These are phyloP conservation scores for Chrysomela aeneicollis DNA, from an alignment of 2,888 invertebrate genomes.

Conservation along the genomic window DNA sequence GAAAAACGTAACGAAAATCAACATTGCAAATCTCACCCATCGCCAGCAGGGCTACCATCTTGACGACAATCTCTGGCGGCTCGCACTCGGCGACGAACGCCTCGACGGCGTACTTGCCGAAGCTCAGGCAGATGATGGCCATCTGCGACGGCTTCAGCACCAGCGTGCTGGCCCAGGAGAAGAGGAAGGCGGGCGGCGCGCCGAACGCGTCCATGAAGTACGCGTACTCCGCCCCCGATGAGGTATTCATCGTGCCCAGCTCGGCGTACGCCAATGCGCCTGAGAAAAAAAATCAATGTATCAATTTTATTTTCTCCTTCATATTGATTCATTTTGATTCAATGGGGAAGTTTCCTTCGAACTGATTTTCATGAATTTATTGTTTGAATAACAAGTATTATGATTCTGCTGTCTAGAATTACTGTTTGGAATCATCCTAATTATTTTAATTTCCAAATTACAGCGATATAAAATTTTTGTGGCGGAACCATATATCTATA, in stretches of 20 bases:
- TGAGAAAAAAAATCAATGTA: constrained; percentile 59
- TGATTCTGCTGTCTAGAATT: too few relatives aligned
- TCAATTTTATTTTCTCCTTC: too few relatives aligned
- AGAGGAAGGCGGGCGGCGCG: constrained; percentile 88
- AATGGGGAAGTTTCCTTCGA: too few relatives aligned
- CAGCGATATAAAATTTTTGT: too few relatives aligned
- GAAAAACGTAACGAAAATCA: background rate
- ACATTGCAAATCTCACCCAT: constrained; percentile 71
- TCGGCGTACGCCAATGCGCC: constrained; percentile 94
- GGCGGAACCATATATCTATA: too few relatives aligned
- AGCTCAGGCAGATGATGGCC: constrained; percentile 92
- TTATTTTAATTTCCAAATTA: too few relatives aligned
- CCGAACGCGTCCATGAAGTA: constrained; percentile 97
- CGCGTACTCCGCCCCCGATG: constrained; percentile 94
- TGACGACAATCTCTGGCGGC: constrained; percentile 83
- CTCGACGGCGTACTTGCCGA: constrained; percentile 92
- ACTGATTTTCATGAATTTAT: too few relatives aligned
- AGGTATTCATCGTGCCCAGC: constrained; percentile 94
- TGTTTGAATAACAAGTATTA: too few relatives aligned
- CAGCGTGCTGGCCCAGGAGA: constrained; percentile 93
- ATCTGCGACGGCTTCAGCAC: constrained; percentile 93
- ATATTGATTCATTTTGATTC: background rate
- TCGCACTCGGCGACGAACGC: constrained; percentile 88
- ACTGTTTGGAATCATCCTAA: too few relatives aligned
- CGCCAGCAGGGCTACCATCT: constrained; percentile 86